phyloP scores from a whole-genome alignment of 2,797 vertebrate genomes.

The Mustela erminea region DNA sequence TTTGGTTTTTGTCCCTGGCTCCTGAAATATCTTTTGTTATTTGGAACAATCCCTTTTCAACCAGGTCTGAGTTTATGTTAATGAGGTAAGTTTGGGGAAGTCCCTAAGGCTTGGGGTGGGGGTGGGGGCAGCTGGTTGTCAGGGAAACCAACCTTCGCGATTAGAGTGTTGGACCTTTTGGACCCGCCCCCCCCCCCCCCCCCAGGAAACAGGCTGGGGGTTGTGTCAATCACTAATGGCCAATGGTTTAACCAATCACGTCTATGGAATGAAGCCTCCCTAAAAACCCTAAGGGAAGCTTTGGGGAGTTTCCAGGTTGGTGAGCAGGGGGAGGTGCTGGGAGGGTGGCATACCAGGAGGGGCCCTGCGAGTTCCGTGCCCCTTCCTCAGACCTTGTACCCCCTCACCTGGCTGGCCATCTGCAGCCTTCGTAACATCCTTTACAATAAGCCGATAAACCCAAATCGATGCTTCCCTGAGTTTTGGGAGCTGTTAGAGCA shows the following conservation, averaged over 20 bases:
- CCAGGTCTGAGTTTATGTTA: not conserved
- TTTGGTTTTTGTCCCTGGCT: not conserved
- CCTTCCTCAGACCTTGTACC: not conserved
- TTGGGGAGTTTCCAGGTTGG: not conserved
- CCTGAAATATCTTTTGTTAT: not conserved
- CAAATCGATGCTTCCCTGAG: not conserved
- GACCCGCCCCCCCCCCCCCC: no score
- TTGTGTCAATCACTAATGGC: not conserved
- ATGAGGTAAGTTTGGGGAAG: not conserved
- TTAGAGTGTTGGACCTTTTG: not conserved
- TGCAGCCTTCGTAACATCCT: not conserved
- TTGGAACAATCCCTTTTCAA: not conserved
- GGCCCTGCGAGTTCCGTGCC: rapidly evolving
- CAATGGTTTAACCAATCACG: not conserved
- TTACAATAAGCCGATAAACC: not conserved
- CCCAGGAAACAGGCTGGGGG: not conserved
- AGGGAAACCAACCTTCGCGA: not conserved
- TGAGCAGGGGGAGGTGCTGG: not conserved
- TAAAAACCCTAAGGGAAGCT: not conserved
- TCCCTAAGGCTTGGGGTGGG: not conserved
- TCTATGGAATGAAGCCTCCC: not conserved
- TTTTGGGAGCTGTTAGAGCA: not conserved
- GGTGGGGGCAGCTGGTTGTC: not conserved
- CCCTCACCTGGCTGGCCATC: not conserved
- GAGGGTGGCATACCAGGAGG: not conserved